A percentile compares a stretch with the other conserved stretches of the same genome.
Conservation (phyloP, 2,113 vertebrate species). For the Epinephelus moara region DNA sequence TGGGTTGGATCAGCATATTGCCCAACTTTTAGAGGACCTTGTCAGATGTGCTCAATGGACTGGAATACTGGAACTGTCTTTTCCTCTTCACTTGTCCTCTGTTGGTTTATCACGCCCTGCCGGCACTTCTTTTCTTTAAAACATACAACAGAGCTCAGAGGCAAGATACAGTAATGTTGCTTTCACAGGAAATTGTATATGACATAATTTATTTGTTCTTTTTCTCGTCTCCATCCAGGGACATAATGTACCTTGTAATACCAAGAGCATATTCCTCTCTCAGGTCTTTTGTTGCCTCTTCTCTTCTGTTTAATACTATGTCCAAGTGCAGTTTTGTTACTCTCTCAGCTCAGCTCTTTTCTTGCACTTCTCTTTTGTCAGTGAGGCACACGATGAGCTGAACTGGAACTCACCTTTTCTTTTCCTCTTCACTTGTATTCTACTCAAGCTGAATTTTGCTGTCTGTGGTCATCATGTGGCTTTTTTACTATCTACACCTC, state of each 20-base stretch:
- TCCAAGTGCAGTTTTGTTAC: not conserved
- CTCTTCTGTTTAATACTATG: not conserved
- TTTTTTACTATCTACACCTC: not conserved
- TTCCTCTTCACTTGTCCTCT: conserved; percentile 38
- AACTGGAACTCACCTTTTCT: not conserved
- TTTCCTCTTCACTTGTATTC: not conserved
- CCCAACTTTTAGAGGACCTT: conserved; percentile 49
- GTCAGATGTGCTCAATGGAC: conserved; percentile 51
- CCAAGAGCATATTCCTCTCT: not conserved
- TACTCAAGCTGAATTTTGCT: not conserved
- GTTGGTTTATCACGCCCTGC: conserved; percentile 24
- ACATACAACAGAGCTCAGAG: not conserved
- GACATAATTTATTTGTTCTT: not conserved
- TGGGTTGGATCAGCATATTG: conserved; percentile 47
- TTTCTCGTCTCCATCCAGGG: not conserved
- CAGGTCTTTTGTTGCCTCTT: conserved; percentile 1
- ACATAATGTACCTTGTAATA: conserved; percentile 6
- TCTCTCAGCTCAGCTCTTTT: conserved; percentile 18
- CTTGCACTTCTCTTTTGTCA: conserved; percentile 11
- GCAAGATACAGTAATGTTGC: not conserved
- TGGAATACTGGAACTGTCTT: conserved; percentile 49
- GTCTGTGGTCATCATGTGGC: no score
- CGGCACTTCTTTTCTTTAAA: not conserved
- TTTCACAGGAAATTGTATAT: conserved; percentile 11
- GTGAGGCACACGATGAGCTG: conserved; percentile 1